phyloP scores from a whole-genome alignment of 2,113 vertebrate genomes.

The Argyrosomus japonicus region DNA sequence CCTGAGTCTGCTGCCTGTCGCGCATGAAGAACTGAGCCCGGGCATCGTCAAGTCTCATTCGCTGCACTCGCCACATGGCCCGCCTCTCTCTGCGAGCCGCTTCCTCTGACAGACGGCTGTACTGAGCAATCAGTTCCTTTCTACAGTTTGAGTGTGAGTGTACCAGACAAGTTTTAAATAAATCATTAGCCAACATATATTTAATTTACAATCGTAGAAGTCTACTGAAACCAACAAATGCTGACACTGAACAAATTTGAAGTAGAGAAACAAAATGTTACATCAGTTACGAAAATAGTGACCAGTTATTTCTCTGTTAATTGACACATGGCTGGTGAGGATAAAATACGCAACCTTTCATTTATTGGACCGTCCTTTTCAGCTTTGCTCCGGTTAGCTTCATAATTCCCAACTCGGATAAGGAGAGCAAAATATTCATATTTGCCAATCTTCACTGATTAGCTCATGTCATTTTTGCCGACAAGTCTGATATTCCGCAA shows the following conservation, averaged over 20 bases:
- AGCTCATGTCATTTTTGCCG: background rate
- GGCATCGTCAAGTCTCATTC: slow-evolving; percentile 86
- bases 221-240: background rate
- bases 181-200: background rate
- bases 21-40: slow-evolving; percentile 86
- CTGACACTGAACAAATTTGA: background rate
- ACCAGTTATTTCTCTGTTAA: too few species aligned
- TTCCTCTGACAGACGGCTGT: slow-evolving; percentile 92
- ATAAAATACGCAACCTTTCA: background rate
- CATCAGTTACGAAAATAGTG: too few species aligned
- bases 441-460: background rate
- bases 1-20: slow-evolving; percentile 85
- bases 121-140: slow-evolving; percentile 93
- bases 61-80: slow-evolving; percentile 92
- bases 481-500: slow-evolving; percentile 1
- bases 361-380: background rate
- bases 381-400: too few species aligned
- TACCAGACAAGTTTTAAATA: background rate
- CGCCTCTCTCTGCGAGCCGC: slow-evolving; percentile 90
- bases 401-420: too few species aligned
- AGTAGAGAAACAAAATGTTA: background rate
- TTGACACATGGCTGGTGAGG: background rate
- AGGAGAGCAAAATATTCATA: too few species aligned
- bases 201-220: background rate
- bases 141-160: slow-evolving; percentile 73